Evolutionary conservation across 2,888 invertebrate genomes (phyloP).

Genomic region (Lysandra coridon): DNA sequence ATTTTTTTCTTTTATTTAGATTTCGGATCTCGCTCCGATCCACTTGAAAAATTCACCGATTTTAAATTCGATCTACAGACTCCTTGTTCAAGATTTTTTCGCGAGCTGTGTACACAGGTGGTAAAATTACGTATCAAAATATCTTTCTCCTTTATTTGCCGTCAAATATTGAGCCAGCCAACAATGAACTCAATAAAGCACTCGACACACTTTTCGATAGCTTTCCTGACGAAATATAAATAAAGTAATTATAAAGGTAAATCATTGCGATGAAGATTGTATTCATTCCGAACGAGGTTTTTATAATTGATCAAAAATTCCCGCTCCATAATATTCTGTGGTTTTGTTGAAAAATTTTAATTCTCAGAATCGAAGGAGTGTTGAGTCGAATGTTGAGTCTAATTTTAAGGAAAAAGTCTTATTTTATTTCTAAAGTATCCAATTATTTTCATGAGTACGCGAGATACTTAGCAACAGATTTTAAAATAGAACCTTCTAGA

Average conservation of each 20-base stretch:
- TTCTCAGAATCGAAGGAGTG: neutral
- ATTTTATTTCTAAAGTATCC: neutral
- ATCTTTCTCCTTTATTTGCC: constrained; percentile 10
- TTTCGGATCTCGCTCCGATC: neutral
- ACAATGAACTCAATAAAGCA: constrained; percentile 22
- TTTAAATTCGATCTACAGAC: neutral
- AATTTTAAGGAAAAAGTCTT: neutral
- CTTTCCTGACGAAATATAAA: constrained; percentile 9
- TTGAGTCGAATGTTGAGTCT: neutral
- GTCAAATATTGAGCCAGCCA: constrained; percentile 11
- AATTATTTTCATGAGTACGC: neutral
- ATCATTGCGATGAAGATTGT: neutral
- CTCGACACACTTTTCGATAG: constrained; percentile 21
- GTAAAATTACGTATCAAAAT: constrained; percentile 11
- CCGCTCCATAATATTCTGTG: neutral
- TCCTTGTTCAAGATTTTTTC: neutral
- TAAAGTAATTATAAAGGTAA: constrained; percentile 22
- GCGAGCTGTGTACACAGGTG: neutral
- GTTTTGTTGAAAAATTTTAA: neutral
- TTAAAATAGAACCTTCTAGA: neutral
- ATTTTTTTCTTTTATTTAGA: neutral
- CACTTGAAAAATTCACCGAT: neutral
- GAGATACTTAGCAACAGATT: neutral
- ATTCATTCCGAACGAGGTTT: neutral
- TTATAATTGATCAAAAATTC: constrained; percentile 18